Conservation (phyloP, 2,888 invertebrate genomes). For the Rotaria magnacalcarata region DNA sequence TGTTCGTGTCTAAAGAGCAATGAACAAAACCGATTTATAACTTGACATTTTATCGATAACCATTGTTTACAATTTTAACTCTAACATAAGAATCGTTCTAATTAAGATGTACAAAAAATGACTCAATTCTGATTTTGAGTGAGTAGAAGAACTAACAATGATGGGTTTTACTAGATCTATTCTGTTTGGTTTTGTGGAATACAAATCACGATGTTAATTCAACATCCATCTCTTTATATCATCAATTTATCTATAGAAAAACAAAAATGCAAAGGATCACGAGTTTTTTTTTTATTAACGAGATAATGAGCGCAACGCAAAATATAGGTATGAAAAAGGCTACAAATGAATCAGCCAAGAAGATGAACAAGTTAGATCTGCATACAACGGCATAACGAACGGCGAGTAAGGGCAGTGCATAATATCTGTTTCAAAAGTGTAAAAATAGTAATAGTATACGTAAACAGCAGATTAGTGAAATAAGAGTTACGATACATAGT, state of each 20-base stretch:
- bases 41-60: no score
- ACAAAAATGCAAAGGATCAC: background rate
- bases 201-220: no score
- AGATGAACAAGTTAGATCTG: background rate
- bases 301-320: slow-evolving; percentile 13
- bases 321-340: slow-evolving; percentile 8
- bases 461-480: background rate
- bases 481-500: background rate
- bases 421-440: slow-evolving; percentile 2
- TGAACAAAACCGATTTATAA: no score
- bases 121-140: no score
- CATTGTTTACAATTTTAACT: no score
- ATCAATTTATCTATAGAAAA: background rate
- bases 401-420: background rate
- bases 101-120: no score
- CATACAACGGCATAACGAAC: background rate
- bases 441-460: background rate
- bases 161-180: no score
- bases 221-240: no score
- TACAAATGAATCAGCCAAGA: background rate
- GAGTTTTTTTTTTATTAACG: background rate
- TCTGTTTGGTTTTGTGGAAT: no score
- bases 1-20: no score
- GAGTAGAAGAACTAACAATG: no score
- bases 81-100: no score